Percentiles rank a stretch among this genome's conserved stretches.
Conservation (phyloP, 2,797 vertebrate species). For the Megalops cyprinoides region DNA sequence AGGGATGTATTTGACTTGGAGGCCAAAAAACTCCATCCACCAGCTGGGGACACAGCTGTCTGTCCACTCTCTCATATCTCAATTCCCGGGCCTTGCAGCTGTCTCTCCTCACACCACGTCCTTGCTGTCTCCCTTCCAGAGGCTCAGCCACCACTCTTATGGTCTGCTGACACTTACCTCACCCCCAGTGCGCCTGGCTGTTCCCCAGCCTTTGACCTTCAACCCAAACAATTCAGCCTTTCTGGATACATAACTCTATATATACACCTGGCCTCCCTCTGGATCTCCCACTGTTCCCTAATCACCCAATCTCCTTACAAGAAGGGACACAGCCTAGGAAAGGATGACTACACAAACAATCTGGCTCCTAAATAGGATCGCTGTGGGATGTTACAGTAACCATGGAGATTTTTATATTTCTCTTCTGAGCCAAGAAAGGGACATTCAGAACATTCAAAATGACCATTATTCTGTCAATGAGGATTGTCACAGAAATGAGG, state of each 20-base stretch:
- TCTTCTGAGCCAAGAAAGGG: neutral
- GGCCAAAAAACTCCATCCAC: neutral
- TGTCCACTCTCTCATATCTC: too few relatives aligned
- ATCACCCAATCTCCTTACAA: neutral
- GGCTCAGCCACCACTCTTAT: neutral
- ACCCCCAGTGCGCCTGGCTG: neutral
- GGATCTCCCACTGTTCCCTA: neutral
- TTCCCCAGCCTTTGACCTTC: slow-evolving; percentile 11
- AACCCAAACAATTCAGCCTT: slow-evolving; percentile 1
- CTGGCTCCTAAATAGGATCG: neutral
- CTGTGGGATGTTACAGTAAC: neutral
- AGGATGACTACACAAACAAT: neutral
- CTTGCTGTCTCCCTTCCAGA: neutral
- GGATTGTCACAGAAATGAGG: neutral
- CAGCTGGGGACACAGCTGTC: slow-evolving; percentile 9
- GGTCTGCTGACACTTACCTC: neutral
- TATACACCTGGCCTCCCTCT: slow-evolving; percentile 10
- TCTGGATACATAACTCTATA: neutral
- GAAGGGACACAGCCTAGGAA: neutral
- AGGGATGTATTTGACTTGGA: neutral
- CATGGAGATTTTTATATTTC: neutral
- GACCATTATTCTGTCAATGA: neutral
- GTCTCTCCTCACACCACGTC: neutral
- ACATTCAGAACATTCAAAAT: neutral
- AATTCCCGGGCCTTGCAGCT: too few relatives aligned